phyloP scores from a whole-genome alignment of 2,888 invertebrate genomes.

The Ceriagrion tenellum region DNA sequence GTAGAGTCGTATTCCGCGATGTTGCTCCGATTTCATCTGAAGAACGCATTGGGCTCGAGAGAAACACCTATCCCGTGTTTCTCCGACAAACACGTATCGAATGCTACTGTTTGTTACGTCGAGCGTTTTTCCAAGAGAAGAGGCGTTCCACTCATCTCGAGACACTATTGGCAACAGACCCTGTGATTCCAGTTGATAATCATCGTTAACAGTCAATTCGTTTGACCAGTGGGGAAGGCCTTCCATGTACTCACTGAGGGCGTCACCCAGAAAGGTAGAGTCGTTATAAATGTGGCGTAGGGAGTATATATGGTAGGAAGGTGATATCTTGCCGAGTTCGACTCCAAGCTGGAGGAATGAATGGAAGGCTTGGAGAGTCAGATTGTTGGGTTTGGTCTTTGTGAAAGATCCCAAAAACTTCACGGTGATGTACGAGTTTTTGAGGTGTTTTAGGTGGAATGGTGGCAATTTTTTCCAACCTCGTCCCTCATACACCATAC shows the following conservation, averaged over 20 bases:
- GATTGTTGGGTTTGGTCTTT: not conserved
- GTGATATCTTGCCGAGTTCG: not conserved
- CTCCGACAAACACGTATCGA: not conserved
- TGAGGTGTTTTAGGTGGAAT: not conserved
- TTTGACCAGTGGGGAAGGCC: not conserved
- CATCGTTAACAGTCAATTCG: not conserved
- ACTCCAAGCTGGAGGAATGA: not conserved
- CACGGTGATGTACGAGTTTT: not conserved
- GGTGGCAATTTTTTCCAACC: not conserved
- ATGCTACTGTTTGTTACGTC: not conserved
- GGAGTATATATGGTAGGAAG: not conserved
- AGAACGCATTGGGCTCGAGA: not conserved
- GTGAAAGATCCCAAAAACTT: not conserved
- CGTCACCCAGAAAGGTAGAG: not conserved
- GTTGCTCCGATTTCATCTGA: not conserved
- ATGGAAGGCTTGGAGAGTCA: not conserved
- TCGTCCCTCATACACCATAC: not conserved
- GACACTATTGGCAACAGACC: not conserved
- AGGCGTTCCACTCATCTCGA: not conserved
- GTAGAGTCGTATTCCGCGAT: not conserved
- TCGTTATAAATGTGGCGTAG: not conserved
- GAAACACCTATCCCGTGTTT: not conserved
- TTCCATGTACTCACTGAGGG: not conserved
- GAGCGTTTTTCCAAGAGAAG: not conserved
- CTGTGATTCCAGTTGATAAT: not conserved